Base-by-base conservation (phyloP, 2,797 vertebrate species). In the Nyctalus aviator region DNA sequence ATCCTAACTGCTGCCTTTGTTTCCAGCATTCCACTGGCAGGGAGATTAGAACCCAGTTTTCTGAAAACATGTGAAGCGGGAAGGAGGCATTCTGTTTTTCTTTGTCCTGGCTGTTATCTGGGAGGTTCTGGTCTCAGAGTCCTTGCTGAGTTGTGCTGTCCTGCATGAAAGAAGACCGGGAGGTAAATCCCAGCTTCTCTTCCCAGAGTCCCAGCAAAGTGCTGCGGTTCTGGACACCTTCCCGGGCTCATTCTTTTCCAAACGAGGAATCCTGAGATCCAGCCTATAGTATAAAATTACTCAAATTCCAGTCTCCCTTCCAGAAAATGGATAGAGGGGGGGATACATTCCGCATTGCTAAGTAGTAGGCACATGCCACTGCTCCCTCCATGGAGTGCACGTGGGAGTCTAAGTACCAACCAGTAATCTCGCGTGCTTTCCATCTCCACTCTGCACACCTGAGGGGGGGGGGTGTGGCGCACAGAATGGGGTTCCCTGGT, bases 171-270 rank as follows among this genome's bases (percentile, higher is more conserved):
- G 85, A 59, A 35, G 50, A 73, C 17, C 3, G 32, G 50, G 55
- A 91, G 46, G 17, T 48, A 59, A 92, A 46, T 73, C 93, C 73
- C 87, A 95, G 84, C n/a, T 93, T 72, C 66, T 15, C 23, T 30
- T 62, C 37, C 23, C 27, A 55, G 44, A 32, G 30, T 91, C 59
- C 48, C 48, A 91, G 87, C 66, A 94, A 78, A 83, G 73, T 83
- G 30, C 82, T 95, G 94, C 15, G 93, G 94, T 93, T 97, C 94
- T 96, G 95, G 94, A 93, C 21, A 62, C 41, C 66, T 72, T 93
- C 91, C 96, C 78, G 73, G 44, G 20, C 27, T 97, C 95, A 91
- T 97, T 96, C 93, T 91, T 97, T 90, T 32, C 69, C 91, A 95
- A 95, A 85, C 73, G 66, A 96, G 46, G 87, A 95, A 90, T 95